Evolutionary conservation across 2,797 vertebrate genomes (phyloP).

Genomic region (Anguilla marmorata): DNA sequence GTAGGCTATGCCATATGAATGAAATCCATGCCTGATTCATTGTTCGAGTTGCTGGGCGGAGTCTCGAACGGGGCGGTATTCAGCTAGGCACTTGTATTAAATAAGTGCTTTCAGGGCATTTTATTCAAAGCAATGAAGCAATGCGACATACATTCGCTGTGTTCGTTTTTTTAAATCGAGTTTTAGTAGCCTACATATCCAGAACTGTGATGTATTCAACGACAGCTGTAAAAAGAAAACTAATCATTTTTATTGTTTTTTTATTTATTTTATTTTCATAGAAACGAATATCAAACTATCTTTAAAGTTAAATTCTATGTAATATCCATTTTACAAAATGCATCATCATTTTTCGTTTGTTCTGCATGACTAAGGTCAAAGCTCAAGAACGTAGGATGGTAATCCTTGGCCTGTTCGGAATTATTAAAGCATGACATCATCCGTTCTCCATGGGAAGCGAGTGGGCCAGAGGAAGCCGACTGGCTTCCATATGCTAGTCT

Average conservation of each 20-base stretch:
- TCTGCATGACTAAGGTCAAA: neutral
- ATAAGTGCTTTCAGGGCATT: neutral
- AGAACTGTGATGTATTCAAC: neutral
- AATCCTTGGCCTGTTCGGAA: neutral
- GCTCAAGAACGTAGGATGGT: neutral
- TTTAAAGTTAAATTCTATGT: neutral
- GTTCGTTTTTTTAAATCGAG: neutral
- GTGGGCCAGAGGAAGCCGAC: slow-evolving; percentile 2
- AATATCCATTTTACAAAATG: neutral
- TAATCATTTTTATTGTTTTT: neutral
- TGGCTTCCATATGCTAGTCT: slow-evolving; percentile 8
- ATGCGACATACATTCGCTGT: neutral
- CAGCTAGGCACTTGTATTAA: neutral
- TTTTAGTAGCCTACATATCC: neutral
- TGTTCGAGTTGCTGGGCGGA: slow-evolving; percentile 31
- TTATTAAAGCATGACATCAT: slow-evolving; percentile 37
- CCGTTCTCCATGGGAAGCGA: slow-evolving; percentile 23
- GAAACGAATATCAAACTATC: neutral
- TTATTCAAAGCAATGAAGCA: neutral
- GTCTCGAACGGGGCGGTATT: neutral
- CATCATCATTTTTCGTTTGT: neutral
- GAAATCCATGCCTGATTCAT: slow-evolving; percentile 31
- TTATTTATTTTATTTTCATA: neutral
- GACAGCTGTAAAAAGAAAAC: neutral
- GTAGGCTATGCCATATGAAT: neutral